These are phyloP conservation scores for Cantharis rufa DNA, from an alignment of 2,888 invertebrate species.

Conservation along the genomic window DNA sequence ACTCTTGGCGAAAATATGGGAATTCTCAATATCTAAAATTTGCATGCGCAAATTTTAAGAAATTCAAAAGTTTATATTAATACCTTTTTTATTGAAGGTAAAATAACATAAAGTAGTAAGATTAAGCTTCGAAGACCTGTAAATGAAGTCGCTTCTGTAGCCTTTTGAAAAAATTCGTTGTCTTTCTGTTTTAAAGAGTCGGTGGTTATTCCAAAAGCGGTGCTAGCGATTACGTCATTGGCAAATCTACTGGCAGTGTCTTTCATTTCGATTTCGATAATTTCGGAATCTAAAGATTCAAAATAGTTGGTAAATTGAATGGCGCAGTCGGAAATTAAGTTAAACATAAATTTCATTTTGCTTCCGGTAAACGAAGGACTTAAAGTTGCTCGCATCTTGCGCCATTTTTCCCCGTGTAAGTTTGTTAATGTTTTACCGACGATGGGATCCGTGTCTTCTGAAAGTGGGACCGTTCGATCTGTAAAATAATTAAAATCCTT, in stretches of 20 bases:
- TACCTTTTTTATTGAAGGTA: background rate
- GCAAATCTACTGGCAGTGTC: slow-evolving; percentile 56
- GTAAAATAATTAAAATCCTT: slow-evolving; percentile 38
- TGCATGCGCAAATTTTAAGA: background rate
- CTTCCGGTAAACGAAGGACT: slow-evolving; percentile 27
- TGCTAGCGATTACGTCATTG: slow-evolving; percentile 61
- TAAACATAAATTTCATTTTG: slow-evolving; percentile 24
- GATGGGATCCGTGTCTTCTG: slow-evolving; percentile 22
- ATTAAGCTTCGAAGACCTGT: background rate
- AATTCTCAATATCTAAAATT: slow-evolving; percentile 14
- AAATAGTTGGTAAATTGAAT: slow-evolving; percentile 39
- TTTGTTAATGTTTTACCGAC: slow-evolving; percentile 19
- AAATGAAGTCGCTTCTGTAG: slow-evolving; percentile 56
- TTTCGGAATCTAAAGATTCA: slow-evolving; percentile 29
- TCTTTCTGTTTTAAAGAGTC: slow-evolving; percentile 60
- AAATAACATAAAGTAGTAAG: background rate
- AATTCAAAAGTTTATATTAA: background rate
- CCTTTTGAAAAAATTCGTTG: slow-evolving; percentile 61
- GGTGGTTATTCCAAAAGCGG: slow-evolving; percentile 59
- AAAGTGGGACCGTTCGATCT: slow-evolving; percentile 34
- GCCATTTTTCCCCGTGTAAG: slow-evolving; percentile 18
- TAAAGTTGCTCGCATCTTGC: slow-evolving; percentile 18
- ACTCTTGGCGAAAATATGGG: background rate
- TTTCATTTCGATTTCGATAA: slow-evolving; percentile 52
- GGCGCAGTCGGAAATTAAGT: slow-evolving; percentile 24